Evolutionary conservation across 1,140 invertebrate genomes (phyloP), one percentile per base, ranked within the genome.

Genomic region (Microplitis demolitor): DNA sequence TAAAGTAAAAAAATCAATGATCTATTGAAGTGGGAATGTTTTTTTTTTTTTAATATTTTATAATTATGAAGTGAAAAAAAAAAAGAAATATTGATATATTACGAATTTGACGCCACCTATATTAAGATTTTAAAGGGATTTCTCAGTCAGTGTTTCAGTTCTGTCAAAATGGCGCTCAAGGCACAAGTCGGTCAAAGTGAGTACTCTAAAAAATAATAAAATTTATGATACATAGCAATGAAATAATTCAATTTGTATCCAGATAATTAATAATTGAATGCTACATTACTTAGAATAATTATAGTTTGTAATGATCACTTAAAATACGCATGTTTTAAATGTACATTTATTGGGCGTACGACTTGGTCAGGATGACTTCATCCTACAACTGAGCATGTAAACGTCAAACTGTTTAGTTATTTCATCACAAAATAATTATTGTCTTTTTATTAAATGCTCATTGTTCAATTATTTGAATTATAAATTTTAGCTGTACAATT

Each of bases 101-200:
- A 45, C 11, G 58, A 13, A 13, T 13, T n/a, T 14, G 13, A 31
- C 61, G 74, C 78, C 71, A 77, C 69, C 80, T 82, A 34, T 34
- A 54, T 72, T 24, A 24, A 24, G 24, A 24, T 24, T 24, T 24
- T 24, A 24, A 2, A 24, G 35, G 3, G 31, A 50, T 11, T 56
- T 34, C n/a, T 3, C n/a, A 64, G 33, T 39, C 62, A 77, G 54
- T 13, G 13, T 34, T 35, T 76, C 69, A 82, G 79, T 82, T 66
- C 77, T 78, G 76, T 81, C 84, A 90, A 87, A 84, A 90, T 90
- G 89, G 89, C 89, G 84, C 86, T 90, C 74, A 90, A 90, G 83
- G 83, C 75, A 78, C 84, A 89, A 78, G 89, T 90, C 74, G 89
- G 89, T 76, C 87, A 89, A 79, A 90, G 89, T 90, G 83, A 89